Conservation (phyloP, 2,113 vertebrate species). For the Chloropsis hardwickii region DNA sequence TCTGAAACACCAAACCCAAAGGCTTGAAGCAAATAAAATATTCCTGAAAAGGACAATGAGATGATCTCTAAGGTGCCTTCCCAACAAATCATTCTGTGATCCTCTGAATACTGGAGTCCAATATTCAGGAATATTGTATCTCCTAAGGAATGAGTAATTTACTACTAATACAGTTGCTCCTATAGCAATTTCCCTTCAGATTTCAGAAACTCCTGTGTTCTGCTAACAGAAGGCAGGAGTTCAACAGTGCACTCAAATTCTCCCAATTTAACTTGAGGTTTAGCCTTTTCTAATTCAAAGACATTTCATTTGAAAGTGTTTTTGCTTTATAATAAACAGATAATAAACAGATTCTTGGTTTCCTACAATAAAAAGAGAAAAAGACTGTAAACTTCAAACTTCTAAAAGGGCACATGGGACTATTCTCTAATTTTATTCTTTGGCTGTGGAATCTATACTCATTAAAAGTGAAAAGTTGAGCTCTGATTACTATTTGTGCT, state of each 20-base stretch:
- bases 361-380: slow-evolving; percentile 44
- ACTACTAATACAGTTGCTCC: background rate
- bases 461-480: slow-evolving; percentile 34
- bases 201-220: background rate
- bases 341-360: slow-evolving; percentile 54
- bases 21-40: background rate
- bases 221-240: background rate
- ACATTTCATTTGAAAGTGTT: slow-evolving; percentile 1
- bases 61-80: background rate
- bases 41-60: background rate
- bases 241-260: background rate
- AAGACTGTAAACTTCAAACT: slow-evolving; percentile 5
- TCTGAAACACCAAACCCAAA: background rate
- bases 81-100: background rate
- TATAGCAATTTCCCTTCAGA: background rate
- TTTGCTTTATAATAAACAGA: slow-evolving; percentile 50
- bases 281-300: background rate
- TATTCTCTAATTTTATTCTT: slow-evolving; percentile 28
- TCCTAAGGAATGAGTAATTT: background rate
- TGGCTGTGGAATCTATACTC: slow-evolving; percentile 34
- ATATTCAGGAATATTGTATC: fast-evolving
- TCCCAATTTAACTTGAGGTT: background rate
- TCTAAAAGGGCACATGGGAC: slow-evolving; percentile 23
- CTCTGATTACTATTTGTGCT: background rate
- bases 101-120: background rate